Percentiles rank a stretch among this genome's conserved stretches.
phyloP scores from a whole-genome alignment of 1,140 invertebrate species.

The Drosophila pseudoobscura region DNA sequence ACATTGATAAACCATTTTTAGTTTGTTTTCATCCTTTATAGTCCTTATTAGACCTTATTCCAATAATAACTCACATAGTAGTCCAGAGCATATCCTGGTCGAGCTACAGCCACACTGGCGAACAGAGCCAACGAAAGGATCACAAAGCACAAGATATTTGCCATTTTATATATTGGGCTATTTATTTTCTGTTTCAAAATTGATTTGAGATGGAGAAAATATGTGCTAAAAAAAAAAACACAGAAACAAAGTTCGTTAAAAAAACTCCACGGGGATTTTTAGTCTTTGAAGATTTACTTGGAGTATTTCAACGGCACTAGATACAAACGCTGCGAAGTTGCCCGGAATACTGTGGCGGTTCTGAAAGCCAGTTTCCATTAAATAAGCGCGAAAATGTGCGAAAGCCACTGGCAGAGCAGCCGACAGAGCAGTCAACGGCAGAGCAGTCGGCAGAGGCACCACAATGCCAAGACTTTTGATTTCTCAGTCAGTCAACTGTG shows the following conservation, averaged over 20 bases:
- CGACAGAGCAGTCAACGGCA: conserved; percentile 30
- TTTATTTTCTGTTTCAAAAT: conserved; percentile 34
- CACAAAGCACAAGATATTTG: conserved; percentile 70
- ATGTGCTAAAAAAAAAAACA: conserved; percentile 56
- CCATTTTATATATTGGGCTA: conserved; percentile 62
- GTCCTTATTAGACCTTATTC: too few species aligned
- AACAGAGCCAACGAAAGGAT: conserved; percentile 71
- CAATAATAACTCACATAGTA: conserved; percentile 78
- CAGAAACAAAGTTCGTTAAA: conserved; percentile 17
- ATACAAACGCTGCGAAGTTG: conserved; percentile 78
- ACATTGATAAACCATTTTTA: neutral
- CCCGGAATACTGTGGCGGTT: conserved; percentile 83
- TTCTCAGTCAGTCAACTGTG: conserved; percentile 73
- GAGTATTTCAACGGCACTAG: conserved; percentile 74
- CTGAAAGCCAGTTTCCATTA: conserved; percentile 79
- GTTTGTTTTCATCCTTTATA: neutral
- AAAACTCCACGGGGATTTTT: conserved; percentile 24
- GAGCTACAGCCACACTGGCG: conserved; percentile 61
- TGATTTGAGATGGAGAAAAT: conserved; percentile 13
- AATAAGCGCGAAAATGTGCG: conserved; percentile 63
- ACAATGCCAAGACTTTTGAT: conserved; percentile 60
- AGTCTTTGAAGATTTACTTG: conserved; percentile 55
- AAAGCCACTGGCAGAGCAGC: conserved; percentile 34
- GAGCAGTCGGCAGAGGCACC: conserved; percentile 31
- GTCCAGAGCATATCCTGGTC: conserved; percentile 82